Conservation (phyloP, 2,888 invertebrate genomes). For the Tanypteryx hageni region DNA sequence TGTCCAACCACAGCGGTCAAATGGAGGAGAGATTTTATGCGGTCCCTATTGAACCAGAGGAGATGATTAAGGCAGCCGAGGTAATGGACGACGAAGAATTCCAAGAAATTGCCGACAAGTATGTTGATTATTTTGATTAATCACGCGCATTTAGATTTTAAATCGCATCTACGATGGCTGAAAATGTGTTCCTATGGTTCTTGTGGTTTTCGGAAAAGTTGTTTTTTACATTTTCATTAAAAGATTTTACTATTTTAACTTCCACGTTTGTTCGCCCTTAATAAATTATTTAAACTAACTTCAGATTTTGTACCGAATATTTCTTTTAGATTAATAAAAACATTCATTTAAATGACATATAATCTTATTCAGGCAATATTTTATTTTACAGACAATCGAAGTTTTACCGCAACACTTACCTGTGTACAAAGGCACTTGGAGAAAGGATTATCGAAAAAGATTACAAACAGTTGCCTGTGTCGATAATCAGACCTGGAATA, state of each 20-base stretch:
- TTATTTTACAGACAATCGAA: background rate
- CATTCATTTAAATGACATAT: background rate
- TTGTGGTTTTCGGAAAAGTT: too few species aligned
- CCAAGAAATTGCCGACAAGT: constrained; percentile 17
- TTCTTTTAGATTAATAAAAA: background rate
- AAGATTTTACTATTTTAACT: too few species aligned
- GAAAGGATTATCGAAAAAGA: constrained; percentile 50
- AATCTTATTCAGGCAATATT: background rate
- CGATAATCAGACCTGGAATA: constrained; percentile 28
- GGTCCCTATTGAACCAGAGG: constrained; percentile 82
- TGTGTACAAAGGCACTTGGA: constrained; percentile 31
- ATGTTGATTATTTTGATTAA: background rate
- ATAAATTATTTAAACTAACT: too few species aligned
- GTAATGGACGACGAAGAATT: constrained; percentile 72
- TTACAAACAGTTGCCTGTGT: constrained; percentile 31
- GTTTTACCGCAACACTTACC: constrained; percentile 29
- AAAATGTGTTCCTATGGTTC: too few species aligned
- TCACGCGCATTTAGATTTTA: background rate
- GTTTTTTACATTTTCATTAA: too few species aligned
- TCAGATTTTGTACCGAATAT: background rate
- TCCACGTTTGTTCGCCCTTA: too few species aligned
- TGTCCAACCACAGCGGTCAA: constrained; percentile 91
- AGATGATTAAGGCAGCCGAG: constrained; percentile 73
- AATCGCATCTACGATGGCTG: background rate
- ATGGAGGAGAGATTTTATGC: constrained; percentile 94